Base-by-base conservation (phyloP, 2,797 vertebrate species). In the Oryzias dopingdopingensis region DNA sequence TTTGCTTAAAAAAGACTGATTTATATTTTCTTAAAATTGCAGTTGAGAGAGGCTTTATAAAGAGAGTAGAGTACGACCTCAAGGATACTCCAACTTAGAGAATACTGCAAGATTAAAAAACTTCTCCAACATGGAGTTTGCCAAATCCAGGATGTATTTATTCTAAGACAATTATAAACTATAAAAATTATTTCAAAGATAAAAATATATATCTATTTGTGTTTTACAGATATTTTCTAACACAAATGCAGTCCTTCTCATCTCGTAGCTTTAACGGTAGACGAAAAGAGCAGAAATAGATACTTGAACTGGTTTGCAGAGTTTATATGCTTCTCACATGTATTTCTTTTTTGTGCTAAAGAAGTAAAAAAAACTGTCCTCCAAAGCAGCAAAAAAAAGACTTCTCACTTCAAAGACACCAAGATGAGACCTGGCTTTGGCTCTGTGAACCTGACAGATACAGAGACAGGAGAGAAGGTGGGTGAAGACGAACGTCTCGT, bases 341-440 rank as follows among this genome's bases (percentile, higher is more conserved):
- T 22, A 63, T 8, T 56, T 37, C 42, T 52, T 49, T 42, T 20
- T 24, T 8, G 15, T 15, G 50, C 43, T 15, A 46, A 17, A 49
- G 49, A 13, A 18, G 14, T 14, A 46, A 16, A 49, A 24, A 56
- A 22, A 26, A 56, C 45, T 51, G 24, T 70, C 70, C 55, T 72
- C 55, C 80, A 84, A 71, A 91, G 74, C 88, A 92, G 83, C 59
- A 76, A 73, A 32, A 32, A 42, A n/a, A n/a, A 41, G 42, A 72
- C 69, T 26, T 50, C 44, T 83, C 68, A 89, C 49, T 83, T 90
- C 72, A 98, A 86, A 87, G 90, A 93, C 68, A 98, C 93, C 85
- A 95, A 91, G 81, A 98, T 72, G 62, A 93, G 91, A 70, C 96
- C 96, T 57, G 88, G 88, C 80, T 96, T 95, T 86, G 94, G 91